Base-by-base conservation (phyloP, 2,797 vertebrate species). In the Rhinoraja longicauda region DNA sequence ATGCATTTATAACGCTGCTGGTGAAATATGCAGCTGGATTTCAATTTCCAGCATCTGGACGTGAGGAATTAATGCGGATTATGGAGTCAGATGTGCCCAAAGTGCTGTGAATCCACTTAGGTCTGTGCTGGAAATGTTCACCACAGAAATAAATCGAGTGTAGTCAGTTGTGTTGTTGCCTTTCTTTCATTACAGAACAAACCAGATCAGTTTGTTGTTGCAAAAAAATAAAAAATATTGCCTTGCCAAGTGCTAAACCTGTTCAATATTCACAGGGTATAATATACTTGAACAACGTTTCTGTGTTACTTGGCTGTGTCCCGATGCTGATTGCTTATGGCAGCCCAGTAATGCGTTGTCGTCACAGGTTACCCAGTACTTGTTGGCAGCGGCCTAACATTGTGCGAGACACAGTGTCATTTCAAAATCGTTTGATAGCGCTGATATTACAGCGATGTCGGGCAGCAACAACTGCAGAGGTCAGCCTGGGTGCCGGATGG, bases 331-430 rank as follows among this genome's bases (percentile, higher is more conserved):
- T 96, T 95, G 95, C 95, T 94, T 95, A 94, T 97, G 97, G 96
- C 97, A 97, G 96, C 95, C 94, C 95, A 96, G 95, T 96, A 96
- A 95, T 96, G 95, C 93, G 81, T 96, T 97, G 96, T 97, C 97
- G 97, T 96, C 95, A 94, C 95, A 93, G 95, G 96, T 97, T 96
- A 94, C 93, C 95, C 93, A 13, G 94, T 94, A 45, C 95, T 94
- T 95, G 95, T 93, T 94, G 95, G 95, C 93, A 94, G 91, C 93
- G 96, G 95, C 95, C 94, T 95, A 95, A 96, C 95, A 94, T 93
- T 93, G 95, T 94, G 94, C 94, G 94, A 95, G 95, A 95, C 94
- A 4, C 3, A 0, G 94, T 94, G 95, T 96, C 96, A 93, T 93
- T 94, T 95, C 94, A 93, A 93, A 96, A 94, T 88, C 93, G 94